Conservation (phyloP, 2,888 invertebrate species). For the Ectemnius lituratus region DNA sequence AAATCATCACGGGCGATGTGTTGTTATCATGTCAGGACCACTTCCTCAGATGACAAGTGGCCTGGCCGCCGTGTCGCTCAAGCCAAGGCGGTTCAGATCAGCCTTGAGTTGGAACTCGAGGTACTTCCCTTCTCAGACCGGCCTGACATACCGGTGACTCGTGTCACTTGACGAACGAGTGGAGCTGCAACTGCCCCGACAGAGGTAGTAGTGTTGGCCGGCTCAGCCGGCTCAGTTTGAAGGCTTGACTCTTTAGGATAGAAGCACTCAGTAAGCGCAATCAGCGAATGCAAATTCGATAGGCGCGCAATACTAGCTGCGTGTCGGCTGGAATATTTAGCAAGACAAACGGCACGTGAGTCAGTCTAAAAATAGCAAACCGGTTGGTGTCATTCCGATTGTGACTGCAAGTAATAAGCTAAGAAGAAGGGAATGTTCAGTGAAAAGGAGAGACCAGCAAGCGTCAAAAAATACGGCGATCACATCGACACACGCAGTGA, state of each 20-base stretch:
- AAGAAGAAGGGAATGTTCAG: slow-evolving; percentile 1
- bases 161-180: background rate
- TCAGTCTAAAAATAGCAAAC: slow-evolving; percentile 1
- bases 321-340: background rate
- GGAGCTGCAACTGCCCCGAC: background rate
- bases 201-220: too few species aligned
- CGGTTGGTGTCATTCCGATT: background rate
- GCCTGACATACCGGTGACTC: background rate
- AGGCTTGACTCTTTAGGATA: too few species aligned
- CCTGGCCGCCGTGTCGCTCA: slow-evolving; percentile 70
- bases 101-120: slow-evolving; percentile 44
- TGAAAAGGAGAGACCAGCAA: background rate
- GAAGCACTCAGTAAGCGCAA: too few species aligned
- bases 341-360: background rate
- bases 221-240: too few species aligned
- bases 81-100: slow-evolving; percentile 65
- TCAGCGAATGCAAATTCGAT: too few species aligned
- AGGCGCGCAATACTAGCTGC: too few species aligned
- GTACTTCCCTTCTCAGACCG: slow-evolving; percentile 8
- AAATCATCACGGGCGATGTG: slow-evolving; percentile 49
- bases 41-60: slow-evolving; percentile 72
- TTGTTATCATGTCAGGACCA: slow-evolving; percentile 66
- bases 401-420: background rate
- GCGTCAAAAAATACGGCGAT: too few species aligned
- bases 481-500: too few species aligned